phyloP scores from a whole-genome alignment of 2,113 vertebrate species.

The Talpa occidentalis region DNA sequence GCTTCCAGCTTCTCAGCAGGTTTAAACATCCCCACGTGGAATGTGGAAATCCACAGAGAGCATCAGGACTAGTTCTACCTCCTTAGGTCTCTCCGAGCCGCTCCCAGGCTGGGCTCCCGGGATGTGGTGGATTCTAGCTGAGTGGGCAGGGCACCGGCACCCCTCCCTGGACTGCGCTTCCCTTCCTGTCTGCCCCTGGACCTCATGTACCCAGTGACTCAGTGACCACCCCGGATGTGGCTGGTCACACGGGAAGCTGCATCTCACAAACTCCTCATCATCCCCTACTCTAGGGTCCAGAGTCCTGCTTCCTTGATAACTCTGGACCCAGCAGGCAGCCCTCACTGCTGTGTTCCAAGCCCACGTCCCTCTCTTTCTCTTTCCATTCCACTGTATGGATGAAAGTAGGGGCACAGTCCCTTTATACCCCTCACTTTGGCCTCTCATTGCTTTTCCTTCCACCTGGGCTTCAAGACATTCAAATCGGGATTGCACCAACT shows the following conservation, averaged over 20 bases:
- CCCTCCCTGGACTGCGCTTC: accelerated
- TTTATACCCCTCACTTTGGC: neutral
- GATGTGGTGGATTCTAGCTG: neutral
- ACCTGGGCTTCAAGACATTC: neutral
- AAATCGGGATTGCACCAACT: neutral
- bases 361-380: neutral
- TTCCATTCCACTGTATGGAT: neutral
- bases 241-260: neutral
- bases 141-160: no score
- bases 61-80: neutral
- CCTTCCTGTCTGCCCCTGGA: neutral
- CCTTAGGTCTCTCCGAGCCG: no score
- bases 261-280: neutral
- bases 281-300: neutral
- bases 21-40: neutral
- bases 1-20: neutral
- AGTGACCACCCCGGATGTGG: neutral
- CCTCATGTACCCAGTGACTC: neutral
- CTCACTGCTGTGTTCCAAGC: neutral
- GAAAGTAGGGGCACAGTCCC: neutral
- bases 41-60: neutral
- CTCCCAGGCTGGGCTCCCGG: neutral
- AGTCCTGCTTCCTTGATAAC: neutral
- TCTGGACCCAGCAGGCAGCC: no score
- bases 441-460: neutral